Base-by-base conservation (phyloP, 2,888 invertebrate genomes). In the Lordiphosa fenestrarum region DNA sequence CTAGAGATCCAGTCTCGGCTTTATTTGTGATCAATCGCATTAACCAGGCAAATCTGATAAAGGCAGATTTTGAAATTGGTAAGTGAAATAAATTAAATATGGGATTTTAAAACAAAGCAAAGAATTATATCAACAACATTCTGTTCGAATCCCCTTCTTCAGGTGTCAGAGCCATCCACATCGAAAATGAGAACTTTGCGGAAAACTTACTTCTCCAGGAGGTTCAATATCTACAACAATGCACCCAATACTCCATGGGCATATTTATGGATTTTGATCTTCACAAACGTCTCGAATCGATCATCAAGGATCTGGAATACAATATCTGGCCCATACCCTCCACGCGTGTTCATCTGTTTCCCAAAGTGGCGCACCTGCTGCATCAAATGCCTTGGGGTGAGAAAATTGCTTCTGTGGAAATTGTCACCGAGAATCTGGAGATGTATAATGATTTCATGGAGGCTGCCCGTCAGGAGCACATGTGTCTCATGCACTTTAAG, bases 381-480 rank as follows among this genome's bases (percentile, higher is more conserved):
- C 87, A 89, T 52, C 88, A 90, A 65, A 86, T 90, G 88, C 90
- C 90, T 0, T 89, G 89, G 89, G 87, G 86, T 21, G 87, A 88
- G 40, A 82, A 86, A 41, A 87, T 87, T 33, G 87, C 89, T n/a
- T 89, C 90, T 0, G 88, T 89, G 2, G 90, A 90, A 63, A 88
- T 90, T 36, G 53, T 87, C 4, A 86, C 88, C 0, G 88, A 89
- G 33, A 87, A 80, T 30, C 53, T 88, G 39, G 80, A 88, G 36
- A 72, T 86, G n/a, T 88, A 87, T 40, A 88, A 88, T 52, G 87
- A 89, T 13, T 90, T 90, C 46, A 88, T 89, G 88, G 86, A 88
- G 36, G 84, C 88, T 6, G 86, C 87, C 2, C 78, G 86, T 0
- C 73, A 80, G 25, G 89, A 89, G 57, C 87, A 86, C 33, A 86